Base-by-base conservation (phyloP, 2,888 invertebrate species). In the Agrotis exclamationis region DNA sequence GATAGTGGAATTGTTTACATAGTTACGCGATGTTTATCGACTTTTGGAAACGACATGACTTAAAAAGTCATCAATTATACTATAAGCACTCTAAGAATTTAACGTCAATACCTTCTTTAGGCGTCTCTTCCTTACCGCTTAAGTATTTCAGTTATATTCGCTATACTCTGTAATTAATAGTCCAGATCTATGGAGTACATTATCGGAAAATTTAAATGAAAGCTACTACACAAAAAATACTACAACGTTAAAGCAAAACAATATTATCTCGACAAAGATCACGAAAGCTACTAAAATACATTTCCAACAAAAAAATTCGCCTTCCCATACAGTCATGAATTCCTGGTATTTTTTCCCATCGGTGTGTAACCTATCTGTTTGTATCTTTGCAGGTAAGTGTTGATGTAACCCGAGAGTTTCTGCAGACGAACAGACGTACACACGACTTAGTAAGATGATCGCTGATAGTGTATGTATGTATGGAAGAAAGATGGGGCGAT, bases 351-450 rank as follows among this genome's bases (percentile, higher is more conserved):
- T 85, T 83, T 82, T 85, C 84, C 62, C 76, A 74, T 69, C 56
- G 22, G 60, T 74, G 84, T 85, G 86, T 90, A 93, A 92, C 87
- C 60, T 89, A 89, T 89, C 85, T 87, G 86, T 92, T 91, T 92
- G 70, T 90, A 90, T 94, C 90, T 93, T 95, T 95, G 88, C 95
- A 95, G 95, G 95, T 95, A 95, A 95, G 95, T 93, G 89, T 80
- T 79, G 82, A 78, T 90, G 93, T 90, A 94, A 94, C 89, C 81
- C 84, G 94, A 94, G 90, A 88, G 85, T 81, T 86, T 82, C 72
- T 80, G 58, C 64, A 64, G 65, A 70, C 68, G 67, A 54, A 56
- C 73, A 76, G 63, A 70, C 74, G 24, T 64, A 69, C 71, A 60
- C 57, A 70, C 48, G 70, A 63, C 73, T 60, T 53, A 66, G 68